Percentiles rank a stretch among this genome's conserved stretches.
Conservation (phyloP, 2,888 invertebrate species). For the Rotaria macrura region DNA sequence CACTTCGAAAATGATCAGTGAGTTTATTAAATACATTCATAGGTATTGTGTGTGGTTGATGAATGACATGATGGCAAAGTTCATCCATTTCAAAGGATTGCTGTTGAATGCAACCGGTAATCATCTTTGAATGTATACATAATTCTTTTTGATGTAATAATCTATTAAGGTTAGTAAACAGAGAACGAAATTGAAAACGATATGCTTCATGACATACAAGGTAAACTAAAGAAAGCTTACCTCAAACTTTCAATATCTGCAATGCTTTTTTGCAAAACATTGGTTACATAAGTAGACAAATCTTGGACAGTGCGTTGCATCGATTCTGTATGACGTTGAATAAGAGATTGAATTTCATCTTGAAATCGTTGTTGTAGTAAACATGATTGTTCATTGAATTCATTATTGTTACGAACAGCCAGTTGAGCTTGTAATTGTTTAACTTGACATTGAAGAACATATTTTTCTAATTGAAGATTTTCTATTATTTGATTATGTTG, state of each 20-base stretch:
- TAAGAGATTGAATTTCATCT: background rate
- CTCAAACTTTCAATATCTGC: background rate
- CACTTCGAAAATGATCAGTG: background rate
- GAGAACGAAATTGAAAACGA: background rate
- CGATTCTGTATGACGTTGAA: background rate
- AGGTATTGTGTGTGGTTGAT: background rate
- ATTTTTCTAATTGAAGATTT: background rate
- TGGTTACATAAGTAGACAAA: background rate
- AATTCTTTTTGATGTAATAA: slow-evolving; percentile 6
- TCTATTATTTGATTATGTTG: background rate
- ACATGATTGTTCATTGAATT: background rate
- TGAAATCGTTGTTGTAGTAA: background rate
- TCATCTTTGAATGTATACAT: background rate
- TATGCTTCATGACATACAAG: background rate
- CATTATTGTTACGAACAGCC: background rate
- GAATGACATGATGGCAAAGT: background rate
- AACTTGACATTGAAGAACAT: background rate
- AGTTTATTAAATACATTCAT: background rate
- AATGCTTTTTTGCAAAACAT: background rate
- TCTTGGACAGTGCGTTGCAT: background rate
- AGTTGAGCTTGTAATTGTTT: background rate
- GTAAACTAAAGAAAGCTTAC: background rate
- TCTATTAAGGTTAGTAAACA: background rate
- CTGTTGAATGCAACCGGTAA: background rate
- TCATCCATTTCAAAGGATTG: background rate